Conservation (phyloP, 2,797 vertebrate genomes). For the Scyliorhinus canicula region DNA sequence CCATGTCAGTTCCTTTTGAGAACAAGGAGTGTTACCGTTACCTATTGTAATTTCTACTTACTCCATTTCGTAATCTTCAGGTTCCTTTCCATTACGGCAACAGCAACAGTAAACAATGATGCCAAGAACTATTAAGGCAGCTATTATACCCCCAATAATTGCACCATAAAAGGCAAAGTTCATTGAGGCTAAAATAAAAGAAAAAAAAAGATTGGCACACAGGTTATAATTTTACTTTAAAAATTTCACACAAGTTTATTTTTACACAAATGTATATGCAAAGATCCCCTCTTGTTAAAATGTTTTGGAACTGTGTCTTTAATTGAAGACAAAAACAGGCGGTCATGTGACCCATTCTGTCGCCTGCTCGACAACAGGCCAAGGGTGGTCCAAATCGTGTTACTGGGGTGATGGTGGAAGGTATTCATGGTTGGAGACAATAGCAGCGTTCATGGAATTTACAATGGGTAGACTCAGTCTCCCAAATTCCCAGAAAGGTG, state of each 20-base stretch:
- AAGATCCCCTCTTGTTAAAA: not conserved
- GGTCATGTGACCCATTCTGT: not conserved
- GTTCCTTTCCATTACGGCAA: constrained; percentile 50
- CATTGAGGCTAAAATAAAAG: constrained; percentile 66
- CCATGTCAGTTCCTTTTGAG: not conserved
- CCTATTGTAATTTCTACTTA: constrained; percentile 53
- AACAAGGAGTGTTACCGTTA: not conserved
- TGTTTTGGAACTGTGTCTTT: not conserved
- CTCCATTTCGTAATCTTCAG: constrained; percentile 55
- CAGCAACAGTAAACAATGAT: constrained; percentile 72
- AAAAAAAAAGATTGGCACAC: not conserved
- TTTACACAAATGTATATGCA: not conserved
- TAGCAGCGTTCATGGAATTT: not conserved
- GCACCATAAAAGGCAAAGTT: constrained; percentile 65
- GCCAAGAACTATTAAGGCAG: constrained; percentile 59
- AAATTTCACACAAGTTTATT: not conserved
- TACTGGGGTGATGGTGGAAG: not conserved
- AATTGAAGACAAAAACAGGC: not conserved
- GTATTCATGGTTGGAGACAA: not conserved
- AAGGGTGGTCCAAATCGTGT: not conserved
- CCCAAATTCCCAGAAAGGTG: not conserved
- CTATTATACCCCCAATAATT: constrained; percentile 64
- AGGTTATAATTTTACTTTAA: not conserved
- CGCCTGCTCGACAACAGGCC: not conserved
- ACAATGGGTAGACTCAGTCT: not conserved